A percentile compares a stretch with the other conserved stretches of the same genome.
These are phyloP conservation scores for Sarcophaga caerulescens DNA, from an alignment of 2,888 invertebrate genomes.

Conservation along the genomic window DNA sequence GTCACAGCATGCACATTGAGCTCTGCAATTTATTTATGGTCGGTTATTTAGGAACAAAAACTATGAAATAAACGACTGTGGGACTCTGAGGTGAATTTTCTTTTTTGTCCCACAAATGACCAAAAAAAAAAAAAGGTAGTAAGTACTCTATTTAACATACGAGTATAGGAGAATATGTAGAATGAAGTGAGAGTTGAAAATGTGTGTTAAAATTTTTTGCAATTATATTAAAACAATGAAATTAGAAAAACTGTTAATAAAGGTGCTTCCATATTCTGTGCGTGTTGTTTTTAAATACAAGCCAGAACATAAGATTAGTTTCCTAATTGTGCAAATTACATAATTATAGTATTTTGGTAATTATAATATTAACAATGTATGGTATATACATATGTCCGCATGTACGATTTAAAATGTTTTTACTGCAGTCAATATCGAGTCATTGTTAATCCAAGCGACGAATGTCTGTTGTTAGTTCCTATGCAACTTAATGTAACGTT, in stretches of 20 bases:
- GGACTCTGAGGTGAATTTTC: conserved; percentile 57
- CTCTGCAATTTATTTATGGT: conserved; percentile 55
- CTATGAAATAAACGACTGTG: conserved; percentile 37
- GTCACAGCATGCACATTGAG: conserved; percentile 68
- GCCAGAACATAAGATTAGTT: too few species aligned
- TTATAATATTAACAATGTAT: too few species aligned
- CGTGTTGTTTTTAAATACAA: too few species aligned
- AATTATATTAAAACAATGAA: neutral
- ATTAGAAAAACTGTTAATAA: neutral
- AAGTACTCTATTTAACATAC: neutral
- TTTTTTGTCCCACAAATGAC: conserved; percentile 33
- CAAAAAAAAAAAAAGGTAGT: conserved; percentile 2
- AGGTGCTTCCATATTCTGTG: neutral
- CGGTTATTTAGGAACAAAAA: conserved; percentile 49
- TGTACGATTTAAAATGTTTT: too few species aligned
- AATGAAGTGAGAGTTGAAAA: neutral
- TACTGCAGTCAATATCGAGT: too few species aligned
- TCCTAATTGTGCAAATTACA: too few species aligned
- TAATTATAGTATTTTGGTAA: too few species aligned
- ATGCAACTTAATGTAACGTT: too few species aligned
- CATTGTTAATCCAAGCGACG: too few species aligned
- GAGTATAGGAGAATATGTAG: neutral
- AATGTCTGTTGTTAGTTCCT: too few species aligned
- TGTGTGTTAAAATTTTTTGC: neutral
- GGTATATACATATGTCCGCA: too few species aligned